phyloP scores from a whole-genome alignment of 1,140 invertebrate genomes.

The Drosophila neocordata region DNA sequence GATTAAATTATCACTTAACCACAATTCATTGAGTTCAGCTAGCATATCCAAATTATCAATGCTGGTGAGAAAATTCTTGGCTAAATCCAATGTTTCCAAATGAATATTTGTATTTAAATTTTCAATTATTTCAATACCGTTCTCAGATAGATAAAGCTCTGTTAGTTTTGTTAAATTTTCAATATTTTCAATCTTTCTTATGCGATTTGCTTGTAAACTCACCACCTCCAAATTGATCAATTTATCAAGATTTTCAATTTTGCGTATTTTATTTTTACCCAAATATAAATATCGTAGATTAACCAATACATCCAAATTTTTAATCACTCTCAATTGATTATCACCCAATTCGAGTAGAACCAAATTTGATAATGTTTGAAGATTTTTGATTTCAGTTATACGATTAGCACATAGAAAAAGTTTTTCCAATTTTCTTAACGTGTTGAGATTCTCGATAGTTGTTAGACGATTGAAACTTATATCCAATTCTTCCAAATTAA shows the following conservation, averaged over 20 bases:
- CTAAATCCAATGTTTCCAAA: background rate
- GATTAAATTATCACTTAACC: background rate
- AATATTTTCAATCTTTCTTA: background rate
- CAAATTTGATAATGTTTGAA: conserved; percentile 1
- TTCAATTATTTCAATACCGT: background rate
- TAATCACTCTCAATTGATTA: background rate
- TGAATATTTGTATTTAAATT: background rate
- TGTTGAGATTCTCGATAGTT: background rate
- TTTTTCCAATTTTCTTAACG: background rate
- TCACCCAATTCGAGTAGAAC: conserved; percentile 10
- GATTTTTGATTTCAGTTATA: background rate
- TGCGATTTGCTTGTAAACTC: background rate
- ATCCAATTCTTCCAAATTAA: background rate
- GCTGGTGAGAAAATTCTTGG: background rate
- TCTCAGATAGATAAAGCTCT: conserved; percentile 1
- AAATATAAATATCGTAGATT: background rate
- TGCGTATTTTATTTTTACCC: conserved; percentile 7
- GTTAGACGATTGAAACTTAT: conserved; percentile 5
- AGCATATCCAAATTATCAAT: background rate
- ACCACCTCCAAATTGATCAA: background rate
- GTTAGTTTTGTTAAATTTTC: background rate
- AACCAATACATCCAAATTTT: background rate
- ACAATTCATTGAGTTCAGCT: background rate
- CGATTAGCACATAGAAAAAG: background rate
- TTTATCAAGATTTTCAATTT: conserved; percentile 6